Evolutionary conservation across 2,113 vertebrate species (phyloP).

Genomic region (Syrrhaptes paradoxus): DNA sequence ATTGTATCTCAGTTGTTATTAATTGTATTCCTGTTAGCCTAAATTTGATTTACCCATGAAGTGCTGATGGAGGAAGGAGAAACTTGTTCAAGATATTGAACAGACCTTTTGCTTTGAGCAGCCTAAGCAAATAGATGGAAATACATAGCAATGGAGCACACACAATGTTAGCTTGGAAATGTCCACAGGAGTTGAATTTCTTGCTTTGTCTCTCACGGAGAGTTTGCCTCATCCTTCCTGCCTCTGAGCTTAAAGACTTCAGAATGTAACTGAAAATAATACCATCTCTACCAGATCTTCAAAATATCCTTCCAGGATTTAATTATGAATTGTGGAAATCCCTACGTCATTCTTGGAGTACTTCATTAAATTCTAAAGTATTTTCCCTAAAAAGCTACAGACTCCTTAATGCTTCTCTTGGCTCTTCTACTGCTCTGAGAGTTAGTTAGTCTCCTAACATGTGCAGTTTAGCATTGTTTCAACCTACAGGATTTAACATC

Average conservation of each 20-base stretch:
- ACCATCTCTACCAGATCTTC: not conserved
- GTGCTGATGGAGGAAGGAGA: not conserved
- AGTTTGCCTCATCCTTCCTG: not conserved
- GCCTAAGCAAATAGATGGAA: not conserved
- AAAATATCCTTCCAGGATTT: not conserved
- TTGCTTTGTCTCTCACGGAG: not conserved
- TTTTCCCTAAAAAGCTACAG: not conserved
- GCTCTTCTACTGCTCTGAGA: not conserved
- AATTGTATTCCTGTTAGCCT: not conserved
- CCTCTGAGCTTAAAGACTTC: not conserved
- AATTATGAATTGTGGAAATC: not conserved
- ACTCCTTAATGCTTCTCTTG: not conserved
- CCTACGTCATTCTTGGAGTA: not conserved
- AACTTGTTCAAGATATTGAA: not conserved
- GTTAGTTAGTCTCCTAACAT: not conserved
- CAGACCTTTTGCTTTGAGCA: not conserved
- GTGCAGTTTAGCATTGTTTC: not conserved
- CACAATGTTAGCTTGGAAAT: not conserved
- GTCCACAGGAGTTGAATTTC: not conserved
- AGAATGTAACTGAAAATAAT: not conserved
- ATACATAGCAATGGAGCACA: not conserved
- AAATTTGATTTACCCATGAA: constrained; percentile 23
- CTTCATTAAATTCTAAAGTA: not conserved
- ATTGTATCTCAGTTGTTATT: constrained; percentile 15
- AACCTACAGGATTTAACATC: not conserved